phyloP scores from a whole-genome alignment of 2,113 vertebrate species.

The Morone saxatilis region DNA sequence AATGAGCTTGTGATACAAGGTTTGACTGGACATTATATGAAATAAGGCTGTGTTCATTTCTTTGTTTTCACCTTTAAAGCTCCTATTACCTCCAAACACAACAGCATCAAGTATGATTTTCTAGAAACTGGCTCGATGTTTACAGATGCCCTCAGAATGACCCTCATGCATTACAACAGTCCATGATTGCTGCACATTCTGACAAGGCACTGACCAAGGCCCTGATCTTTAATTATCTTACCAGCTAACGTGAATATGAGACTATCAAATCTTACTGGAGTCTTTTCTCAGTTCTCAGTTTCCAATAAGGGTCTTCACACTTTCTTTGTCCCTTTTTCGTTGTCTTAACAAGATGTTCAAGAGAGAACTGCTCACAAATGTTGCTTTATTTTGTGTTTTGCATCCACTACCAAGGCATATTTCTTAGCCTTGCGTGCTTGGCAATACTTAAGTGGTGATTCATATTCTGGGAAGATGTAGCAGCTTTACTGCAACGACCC shows the following conservation, averaged over 20 bases:
- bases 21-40: background rate
- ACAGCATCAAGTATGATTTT: slow-evolving; percentile 1
- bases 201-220: slow-evolving; percentile 61
- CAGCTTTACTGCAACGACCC: slow-evolving; percentile 54
- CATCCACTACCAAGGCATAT: slow-evolving; percentile 40
- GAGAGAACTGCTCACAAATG: slow-evolving; percentile 30
- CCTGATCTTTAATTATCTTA: slow-evolving; percentile 35
- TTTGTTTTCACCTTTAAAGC: slow-evolving; percentile 27
- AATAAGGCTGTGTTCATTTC: slow-evolving; percentile 13
- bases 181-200: slow-evolving; percentile 17
- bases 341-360: slow-evolving; percentile 23
- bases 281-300: background rate
- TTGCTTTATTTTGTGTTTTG: slow-evolving; percentile 23
- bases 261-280: background rate
- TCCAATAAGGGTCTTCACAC: slow-evolving; percentile 25
- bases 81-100: background rate
- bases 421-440: slow-evolving; percentile 36
- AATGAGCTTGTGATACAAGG: background rate
- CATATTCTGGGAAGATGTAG: slow-evolving; percentile 36
- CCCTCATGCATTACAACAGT: background rate
- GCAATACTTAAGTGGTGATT: slow-evolving; percentile 51
- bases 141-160: slow-evolving; percentile 43
- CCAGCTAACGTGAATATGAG: background rate
- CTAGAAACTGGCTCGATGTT: slow-evolving; percentile 7
- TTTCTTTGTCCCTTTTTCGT: slow-evolving; percentile 5